phyloP scores from a whole-genome alignment of 1,140 invertebrate genomes.

The Drosophila micromelanica region DNA sequence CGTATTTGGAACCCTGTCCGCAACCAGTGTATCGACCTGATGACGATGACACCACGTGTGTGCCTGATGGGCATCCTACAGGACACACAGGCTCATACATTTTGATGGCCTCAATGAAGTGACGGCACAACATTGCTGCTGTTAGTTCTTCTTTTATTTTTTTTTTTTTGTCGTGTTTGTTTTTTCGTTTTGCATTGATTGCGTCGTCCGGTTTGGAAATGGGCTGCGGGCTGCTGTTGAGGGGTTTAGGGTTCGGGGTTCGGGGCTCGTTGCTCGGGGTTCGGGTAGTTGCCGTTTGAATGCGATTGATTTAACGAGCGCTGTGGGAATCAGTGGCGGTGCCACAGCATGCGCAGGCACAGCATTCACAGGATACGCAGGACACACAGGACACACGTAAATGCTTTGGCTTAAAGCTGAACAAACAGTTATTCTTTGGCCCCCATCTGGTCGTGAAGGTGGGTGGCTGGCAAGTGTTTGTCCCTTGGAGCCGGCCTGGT shows the following conservation, averaged over 20 bases:
- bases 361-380: too few relatives aligned
- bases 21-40: conserved; percentile 54
- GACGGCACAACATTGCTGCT: conserved; percentile 63
- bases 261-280: neutral
- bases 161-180: conserved; percentile 18
- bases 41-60: conserved; percentile 75
- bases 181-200: conserved; percentile 75
- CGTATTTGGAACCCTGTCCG: conserved; percentile 1
- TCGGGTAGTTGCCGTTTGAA: conserved; percentile 59
- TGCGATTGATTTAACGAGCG: conserved; percentile 79
- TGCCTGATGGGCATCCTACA: conserved; percentile 51
- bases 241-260: neutral
- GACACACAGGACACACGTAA: conserved; percentile 49
- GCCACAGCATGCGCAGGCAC: conserved; percentile 30
- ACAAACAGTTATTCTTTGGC: conserved; percentile 72
- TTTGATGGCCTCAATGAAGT: conserved; percentile 81
- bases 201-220: conserved; percentile 62
- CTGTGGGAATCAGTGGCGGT: conserved; percentile 70
- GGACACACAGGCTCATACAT: conserved; percentile 68
- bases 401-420: conserved; percentile 75
- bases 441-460: neutral
- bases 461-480: conserved; percentile 11
- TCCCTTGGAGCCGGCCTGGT: conserved; percentile 36
- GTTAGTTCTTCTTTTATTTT: conserved; percentile 8
- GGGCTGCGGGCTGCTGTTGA: neutral